Base-by-base conservation (phyloP, 2,113 vertebrate species). In the Hystrix brachyura region DNA sequence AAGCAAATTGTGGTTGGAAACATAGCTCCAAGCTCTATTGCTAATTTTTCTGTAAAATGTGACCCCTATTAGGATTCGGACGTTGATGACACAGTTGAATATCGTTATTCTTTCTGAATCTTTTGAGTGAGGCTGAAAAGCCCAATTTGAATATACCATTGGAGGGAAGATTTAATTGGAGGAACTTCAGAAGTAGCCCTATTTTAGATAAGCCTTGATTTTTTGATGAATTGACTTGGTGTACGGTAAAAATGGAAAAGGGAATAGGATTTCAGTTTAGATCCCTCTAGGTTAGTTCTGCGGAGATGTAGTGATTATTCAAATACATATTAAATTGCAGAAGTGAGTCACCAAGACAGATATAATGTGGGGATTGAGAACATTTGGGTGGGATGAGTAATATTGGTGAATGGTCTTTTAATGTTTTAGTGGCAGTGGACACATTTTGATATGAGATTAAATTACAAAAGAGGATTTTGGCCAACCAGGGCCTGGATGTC, bases 101-200 rank as follows among this genome's bases (percentile, higher is more conserved):
- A 25, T 51, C 13, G 3, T 57, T 65, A 76, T 59, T 29, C 38
- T 94, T 79, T 93, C 53, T 91, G 71, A 65, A 38, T 96, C 64
- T 95, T 97, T 91, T 78, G 76, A 62, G 88, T 92, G 53, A 97
- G 76, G 59, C 53, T 84, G 72, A 96, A 91, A 72, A 29, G 7
- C 27, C 81, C 79, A 86, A 86, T 97, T n/a, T 91, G 94, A 95
- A 82, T 92, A 69, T 53, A 81, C 2, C 82, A 72, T 80, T 97
- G 89, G 71, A 95, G 96, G 83, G 64, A 29, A 65, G 74, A 87
- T 90, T 95, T 92, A 97, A 90, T 7, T 69, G 43, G 8, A 82
- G 48, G 46, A 92, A 95, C 83, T n/a, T 93, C 25, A 89, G 71
- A 96, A 72, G 82, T 93, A 97, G 78, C 15, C 27, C 8, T 96